phyloP scores from a whole-genome alignment of 2,888 invertebrate genomes.

The Ariolimax columbianus region DNA sequence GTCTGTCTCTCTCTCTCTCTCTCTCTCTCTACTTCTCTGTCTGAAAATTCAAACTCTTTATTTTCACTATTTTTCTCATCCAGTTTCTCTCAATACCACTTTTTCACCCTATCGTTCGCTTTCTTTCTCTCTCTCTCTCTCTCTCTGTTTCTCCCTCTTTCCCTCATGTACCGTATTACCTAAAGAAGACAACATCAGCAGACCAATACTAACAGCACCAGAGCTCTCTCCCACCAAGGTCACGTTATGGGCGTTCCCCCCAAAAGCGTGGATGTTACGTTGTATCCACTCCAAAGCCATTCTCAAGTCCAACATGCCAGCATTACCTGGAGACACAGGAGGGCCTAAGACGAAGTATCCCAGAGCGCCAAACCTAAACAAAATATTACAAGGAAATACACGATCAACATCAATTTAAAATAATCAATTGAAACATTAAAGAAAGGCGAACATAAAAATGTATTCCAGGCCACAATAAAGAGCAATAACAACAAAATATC shows the following conservation, averaged over 20 bases:
- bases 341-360: slow-evolving; percentile 82
- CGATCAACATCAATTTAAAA: too few species aligned
- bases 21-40: background rate
- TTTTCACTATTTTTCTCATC: background rate
- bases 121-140: background rate
- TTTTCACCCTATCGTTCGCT: background rate
- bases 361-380: slow-evolving; percentile 90
- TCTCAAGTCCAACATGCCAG: slow-evolving; percentile 96
- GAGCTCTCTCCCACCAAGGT: slow-evolving; percentile 98
- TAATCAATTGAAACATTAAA: too few species aligned
- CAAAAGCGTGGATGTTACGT: slow-evolving; percentile 75
- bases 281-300: slow-evolving; percentile 86
- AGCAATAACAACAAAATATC: too few species aligned
- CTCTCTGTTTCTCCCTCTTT: slow-evolving; percentile 3
- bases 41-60: background rate
- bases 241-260: slow-evolving; percentile 91
- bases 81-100: background rate
- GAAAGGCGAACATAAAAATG: too few species aligned
- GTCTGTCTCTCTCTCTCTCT: background rate
- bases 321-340: slow-evolving; percentile 90
- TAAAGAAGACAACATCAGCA: slow-evolving; percentile 88
- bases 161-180: slow-evolving; percentile 79
- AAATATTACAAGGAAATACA: too few species aligned
- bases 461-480: too few species aligned
- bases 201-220: slow-evolving; percentile 93